Percentiles rank a stretch among this genome's conserved stretches.
phyloP scores from a whole-genome alignment of 2,113 vertebrate species.

The Promerops cafer region DNA sequence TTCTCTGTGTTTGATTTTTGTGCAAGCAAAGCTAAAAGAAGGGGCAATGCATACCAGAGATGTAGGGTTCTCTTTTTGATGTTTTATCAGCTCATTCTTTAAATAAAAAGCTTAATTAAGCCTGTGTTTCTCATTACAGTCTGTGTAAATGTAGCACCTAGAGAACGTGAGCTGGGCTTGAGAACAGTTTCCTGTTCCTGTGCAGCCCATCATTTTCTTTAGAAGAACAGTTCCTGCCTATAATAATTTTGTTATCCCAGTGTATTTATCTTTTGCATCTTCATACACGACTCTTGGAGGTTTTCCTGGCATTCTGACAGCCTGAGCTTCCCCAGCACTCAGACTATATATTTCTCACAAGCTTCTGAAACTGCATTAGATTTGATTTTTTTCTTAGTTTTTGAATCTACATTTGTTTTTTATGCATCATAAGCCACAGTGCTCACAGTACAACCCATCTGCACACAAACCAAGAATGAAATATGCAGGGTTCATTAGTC shows the following conservation, averaged over 20 bases:
- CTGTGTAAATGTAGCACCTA: neutral
- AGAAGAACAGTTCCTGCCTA: neutral
- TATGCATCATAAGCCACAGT: neutral
- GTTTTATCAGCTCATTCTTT: neutral
- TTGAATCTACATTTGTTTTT: neutral
- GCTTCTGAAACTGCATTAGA: neutral
- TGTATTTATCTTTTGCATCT: neutral
- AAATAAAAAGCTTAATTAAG: constrained; percentile 3
- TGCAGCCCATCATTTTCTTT: neutral
- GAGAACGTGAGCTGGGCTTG: neutral
- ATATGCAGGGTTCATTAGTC: constrained; percentile 27
- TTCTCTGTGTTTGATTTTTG: constrained; percentile 1
- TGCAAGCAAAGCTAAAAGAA: neutral
- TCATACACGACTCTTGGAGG: neutral
- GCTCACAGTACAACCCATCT: constrained; percentile 3
- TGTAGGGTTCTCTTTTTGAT: neutral
- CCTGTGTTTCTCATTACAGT: neutral
- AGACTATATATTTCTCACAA: neutral
- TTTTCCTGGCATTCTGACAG: neutral
- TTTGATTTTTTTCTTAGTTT: neutral
- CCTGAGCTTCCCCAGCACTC: neutral
- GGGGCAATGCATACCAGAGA: neutral
- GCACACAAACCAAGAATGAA: constrained; percentile 17
- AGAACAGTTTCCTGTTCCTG: neutral
- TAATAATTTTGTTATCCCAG: neutral